Conservation (phyloP, 2,797 vertebrate genomes). For the Enteromius treurensis region DNA sequence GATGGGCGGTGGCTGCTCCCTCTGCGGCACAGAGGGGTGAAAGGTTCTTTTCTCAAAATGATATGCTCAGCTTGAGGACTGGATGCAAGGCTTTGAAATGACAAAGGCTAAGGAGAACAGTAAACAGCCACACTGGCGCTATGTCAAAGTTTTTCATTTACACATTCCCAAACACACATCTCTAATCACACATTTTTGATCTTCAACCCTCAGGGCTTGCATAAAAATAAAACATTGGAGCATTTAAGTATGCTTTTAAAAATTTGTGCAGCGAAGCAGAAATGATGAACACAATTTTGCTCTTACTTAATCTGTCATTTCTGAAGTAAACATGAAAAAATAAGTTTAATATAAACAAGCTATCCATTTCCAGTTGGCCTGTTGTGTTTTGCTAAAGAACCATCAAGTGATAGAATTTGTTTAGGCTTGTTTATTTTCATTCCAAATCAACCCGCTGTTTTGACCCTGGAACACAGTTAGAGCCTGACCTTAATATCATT, state of each 20-base stretch:
- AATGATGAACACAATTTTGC: not conserved
- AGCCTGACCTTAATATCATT: constrained; percentile 52
- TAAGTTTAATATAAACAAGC: constrained; percentile 25
- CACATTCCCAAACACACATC: constrained; percentile 31
- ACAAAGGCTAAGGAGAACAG: constrained; percentile 37
- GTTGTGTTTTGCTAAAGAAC: constrained; percentile 25
- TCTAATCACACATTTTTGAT: constrained; percentile 33
- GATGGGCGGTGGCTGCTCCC: constrained; percentile 22
- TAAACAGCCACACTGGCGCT: constrained; percentile 39
- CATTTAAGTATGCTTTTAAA: not conserved
- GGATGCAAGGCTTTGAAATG: constrained; percentile 41
- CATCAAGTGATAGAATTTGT: constrained; percentile 43
- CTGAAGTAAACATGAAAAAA: not conserved
- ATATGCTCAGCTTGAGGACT: constrained; percentile 34
- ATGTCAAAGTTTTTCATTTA: constrained; percentile 28
- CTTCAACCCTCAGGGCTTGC: not conserved
- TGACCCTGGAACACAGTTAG: constrained; percentile 55
- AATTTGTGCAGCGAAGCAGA: not conserved
- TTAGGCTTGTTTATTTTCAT: constrained; percentile 56
- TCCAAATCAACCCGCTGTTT: constrained; percentile 44
- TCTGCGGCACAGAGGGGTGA: constrained; percentile 51
- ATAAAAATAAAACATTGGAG: not conserved
- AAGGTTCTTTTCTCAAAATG: constrained; percentile 53
- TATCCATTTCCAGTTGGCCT: constrained; percentile 14
- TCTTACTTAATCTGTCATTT: constrained; percentile 21